Evolutionary conservation across 2,113 vertebrate species (phyloP).

Genomic region (Hyla sarda): DNA sequence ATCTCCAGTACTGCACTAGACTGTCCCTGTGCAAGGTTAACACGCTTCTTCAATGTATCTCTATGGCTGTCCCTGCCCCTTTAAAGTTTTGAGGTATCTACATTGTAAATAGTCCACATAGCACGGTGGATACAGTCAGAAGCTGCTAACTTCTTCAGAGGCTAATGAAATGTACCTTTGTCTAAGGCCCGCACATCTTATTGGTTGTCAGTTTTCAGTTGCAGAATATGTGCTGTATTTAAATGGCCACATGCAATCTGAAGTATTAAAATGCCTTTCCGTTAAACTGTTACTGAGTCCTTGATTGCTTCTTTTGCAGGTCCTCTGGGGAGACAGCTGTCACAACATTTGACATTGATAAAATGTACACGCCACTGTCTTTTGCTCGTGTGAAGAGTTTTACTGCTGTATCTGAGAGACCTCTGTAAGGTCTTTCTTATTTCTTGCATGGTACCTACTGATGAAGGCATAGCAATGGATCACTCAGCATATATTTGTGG

Average conservation of each 20-base stretch:
- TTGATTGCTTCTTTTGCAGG: conserved; percentile 70
- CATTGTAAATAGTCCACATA: neutral
- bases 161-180: no score
- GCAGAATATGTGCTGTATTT: no score
- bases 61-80: no score
- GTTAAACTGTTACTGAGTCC: neutral
- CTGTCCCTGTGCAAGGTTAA: no score
- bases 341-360: conserved; percentile 93
- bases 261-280: neutral
- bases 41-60: no score
- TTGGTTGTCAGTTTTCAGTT: no score
- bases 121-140: no score
- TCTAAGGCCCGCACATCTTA: no score
- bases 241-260: neutral
- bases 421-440: conserved; percentile 78
- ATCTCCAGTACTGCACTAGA: no score
- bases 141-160: no score
- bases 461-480: conserved; percentile 54
- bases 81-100: neutral
- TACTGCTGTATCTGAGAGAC: conserved; percentile 91
- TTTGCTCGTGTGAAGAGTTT: conserved; percentile 97
- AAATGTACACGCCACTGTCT: conserved; percentile 93
- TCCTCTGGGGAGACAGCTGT: conserved; percentile 91
- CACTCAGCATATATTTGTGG: neutral
- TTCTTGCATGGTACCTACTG: conserved; percentile 72